phyloP scores from a whole-genome alignment of 2,797 vertebrate species.

The Channallabes apus region DNA sequence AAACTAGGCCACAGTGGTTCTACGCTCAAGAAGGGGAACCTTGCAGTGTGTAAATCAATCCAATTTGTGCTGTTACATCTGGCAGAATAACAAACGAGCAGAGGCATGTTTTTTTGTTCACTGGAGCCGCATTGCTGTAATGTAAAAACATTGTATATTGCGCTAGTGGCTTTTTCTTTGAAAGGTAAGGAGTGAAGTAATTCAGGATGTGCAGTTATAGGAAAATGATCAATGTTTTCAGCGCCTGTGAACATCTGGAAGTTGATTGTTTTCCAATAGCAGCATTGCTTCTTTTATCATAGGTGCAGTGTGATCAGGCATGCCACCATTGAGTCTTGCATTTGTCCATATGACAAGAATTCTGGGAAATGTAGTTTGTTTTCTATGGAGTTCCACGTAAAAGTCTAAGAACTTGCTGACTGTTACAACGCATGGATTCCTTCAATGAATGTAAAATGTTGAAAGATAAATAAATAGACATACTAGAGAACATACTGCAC shows the following conservation, averaged over 20 bases:
- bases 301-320: not conserved
- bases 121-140: conserved; percentile 10
- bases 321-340: not conserved
- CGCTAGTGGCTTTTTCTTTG: too few species aligned
- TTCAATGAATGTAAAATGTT: not conserved
- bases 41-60: conserved; percentile 38
- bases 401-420: not conserved
- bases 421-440: not conserved
- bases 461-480: not conserved
- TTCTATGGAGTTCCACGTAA: not conserved
- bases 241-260: not conserved
- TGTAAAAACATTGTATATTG: not conserved
- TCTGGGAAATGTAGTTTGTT: not conserved
- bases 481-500: conserved; percentile 26
- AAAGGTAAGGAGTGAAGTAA: not conserved
- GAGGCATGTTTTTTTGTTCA: conserved; percentile 6
- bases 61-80: conserved; percentile 36
- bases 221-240: not conserved
- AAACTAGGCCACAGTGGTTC: conserved; percentile 38
- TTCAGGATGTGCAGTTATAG: not conserved
- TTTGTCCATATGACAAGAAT: not conserved
- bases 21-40: conserved; percentile 29
- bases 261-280: not conserved
- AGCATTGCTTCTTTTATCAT: not conserved
- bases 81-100: conserved; percentile 19